These are phyloP conservation scores for Leiothrix lutea DNA, from an alignment of 2,113 vertebrate genomes.

Conservation along the genomic window DNA sequence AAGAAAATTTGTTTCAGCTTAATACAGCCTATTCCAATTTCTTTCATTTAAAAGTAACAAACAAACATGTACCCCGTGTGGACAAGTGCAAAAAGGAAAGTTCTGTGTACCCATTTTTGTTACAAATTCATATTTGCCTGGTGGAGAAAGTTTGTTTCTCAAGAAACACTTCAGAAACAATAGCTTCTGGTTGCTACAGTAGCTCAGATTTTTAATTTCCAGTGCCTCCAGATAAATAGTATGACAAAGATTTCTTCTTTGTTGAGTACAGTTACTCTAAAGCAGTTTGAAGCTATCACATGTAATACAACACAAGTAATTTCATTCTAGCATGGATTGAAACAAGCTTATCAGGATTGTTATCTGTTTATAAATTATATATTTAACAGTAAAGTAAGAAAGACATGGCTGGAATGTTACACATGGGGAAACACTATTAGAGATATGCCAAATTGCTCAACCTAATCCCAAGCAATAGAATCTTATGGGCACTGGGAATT, in stretches of 20 bases:
- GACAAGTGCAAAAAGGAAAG: background rate
- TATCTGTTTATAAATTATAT: constrained; percentile 75
- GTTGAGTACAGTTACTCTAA: constrained; percentile 44
- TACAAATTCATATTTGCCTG: background rate
- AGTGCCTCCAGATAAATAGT: constrained; percentile 46
- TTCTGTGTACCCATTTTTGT: background rate
- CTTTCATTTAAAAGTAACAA: background rate
- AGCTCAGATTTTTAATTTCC: constrained; percentile 32
- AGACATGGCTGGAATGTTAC: constrained; percentile 62
- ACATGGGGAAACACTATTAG: constrained; percentile 47
- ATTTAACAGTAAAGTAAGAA: constrained; percentile 66
- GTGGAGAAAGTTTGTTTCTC: constrained; percentile 7
- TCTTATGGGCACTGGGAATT: constrained; percentile 47
- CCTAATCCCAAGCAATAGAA: constrained; percentile 47
- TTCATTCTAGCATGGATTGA: constrained; percentile 67
- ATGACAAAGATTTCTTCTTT: constrained; percentile 60
- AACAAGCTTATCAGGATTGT: constrained; percentile 68
- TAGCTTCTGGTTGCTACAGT: background rate
- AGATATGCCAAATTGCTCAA: constrained; percentile 62
- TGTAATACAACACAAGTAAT: constrained; percentile 57
- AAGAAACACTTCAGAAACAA: background rate
- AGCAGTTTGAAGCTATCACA: constrained; percentile 69
- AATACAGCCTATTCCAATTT: background rate
- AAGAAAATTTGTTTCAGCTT: background rate
- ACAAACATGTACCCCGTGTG: background rate